Percentiles rank a stretch among this genome's conserved stretches.
Evolutionary conservation across 2,797 vertebrate species (phyloP).

Genomic region (Micromesistius poutassou): DNA sequence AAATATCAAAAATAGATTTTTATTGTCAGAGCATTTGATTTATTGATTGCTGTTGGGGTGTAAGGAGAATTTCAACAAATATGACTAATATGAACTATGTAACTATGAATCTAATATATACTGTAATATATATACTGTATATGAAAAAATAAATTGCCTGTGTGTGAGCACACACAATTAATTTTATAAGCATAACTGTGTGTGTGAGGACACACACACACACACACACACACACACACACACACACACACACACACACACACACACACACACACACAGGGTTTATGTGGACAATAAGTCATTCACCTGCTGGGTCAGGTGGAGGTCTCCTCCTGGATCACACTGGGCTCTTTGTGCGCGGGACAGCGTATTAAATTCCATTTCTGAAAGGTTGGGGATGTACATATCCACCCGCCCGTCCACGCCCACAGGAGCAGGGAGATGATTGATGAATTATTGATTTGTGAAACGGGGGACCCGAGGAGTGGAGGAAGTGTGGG

Average conservation of each 20-base stretch:
- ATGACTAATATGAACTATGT: too few species aligned
- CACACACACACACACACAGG: conserved; percentile 2
- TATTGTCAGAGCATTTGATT: too few species aligned
- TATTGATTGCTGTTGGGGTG: too few species aligned
- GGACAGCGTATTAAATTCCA: conserved; percentile 36
- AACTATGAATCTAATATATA: too few species aligned
- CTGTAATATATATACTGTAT: too few species aligned
- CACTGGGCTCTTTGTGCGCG: conserved; percentile 27
- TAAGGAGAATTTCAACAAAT: too few species aligned
- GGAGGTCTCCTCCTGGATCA: conserved; percentile 13
- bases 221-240: too few species aligned
- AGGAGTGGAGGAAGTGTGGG: background rate
- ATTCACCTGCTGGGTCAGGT: conserved; percentile 24
- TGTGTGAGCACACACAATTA: too few species aligned
- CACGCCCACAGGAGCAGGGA: background rate
- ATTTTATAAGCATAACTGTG: too few species aligned
- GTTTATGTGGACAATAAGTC: conserved; percentile 27
- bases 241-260: background rate
- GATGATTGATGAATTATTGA: background rate
- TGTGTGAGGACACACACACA: too few species aligned
- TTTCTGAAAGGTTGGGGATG: conserved; percentile 30
- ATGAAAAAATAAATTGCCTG: too few species aligned
- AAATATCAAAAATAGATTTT: too few species aligned
- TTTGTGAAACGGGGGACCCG: background rate
- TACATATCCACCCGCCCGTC: background rate